Evolutionary conservation across 2,797 vertebrate species (phyloP).

Genomic region (Gallinago nigripennis): DNA sequence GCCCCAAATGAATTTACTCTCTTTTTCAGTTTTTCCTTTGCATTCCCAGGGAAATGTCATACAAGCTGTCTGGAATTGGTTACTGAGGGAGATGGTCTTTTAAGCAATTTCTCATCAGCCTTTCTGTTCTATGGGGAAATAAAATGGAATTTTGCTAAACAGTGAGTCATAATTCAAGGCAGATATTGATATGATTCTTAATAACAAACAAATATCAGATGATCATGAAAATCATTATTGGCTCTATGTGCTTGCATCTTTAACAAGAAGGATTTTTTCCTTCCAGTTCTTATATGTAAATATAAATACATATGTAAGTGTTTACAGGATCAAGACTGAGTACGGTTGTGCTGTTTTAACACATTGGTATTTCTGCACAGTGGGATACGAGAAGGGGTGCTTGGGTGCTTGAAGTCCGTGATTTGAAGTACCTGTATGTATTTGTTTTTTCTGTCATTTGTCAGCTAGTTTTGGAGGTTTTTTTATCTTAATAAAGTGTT

Average conservation of each 20-base stretch:
- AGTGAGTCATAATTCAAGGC: conserved; percentile 48
- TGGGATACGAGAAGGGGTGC: background rate
- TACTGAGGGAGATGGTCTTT: conserved; percentile 44
- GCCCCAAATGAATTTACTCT: conserved; percentile 21
- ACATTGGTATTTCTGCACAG: background rate
- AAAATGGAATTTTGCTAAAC: conserved; percentile 45
- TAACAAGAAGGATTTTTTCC: background rate
- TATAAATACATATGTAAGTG: background rate
- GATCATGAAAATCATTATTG: background rate
- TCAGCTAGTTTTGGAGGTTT: background rate
- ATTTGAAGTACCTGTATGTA: background rate
- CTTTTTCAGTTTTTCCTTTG: conserved; percentile 53
- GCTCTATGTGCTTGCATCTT: background rate
- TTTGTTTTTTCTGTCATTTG: background rate
- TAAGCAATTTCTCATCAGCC: conserved; percentile 58
- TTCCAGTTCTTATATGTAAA: background rate
- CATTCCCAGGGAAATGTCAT: conserved; percentile 67
- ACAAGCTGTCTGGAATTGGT: conserved; percentile 56
- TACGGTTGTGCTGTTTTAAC: background rate
- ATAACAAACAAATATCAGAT: conserved; percentile 45
- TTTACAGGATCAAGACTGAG: background rate
- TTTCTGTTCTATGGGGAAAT: conserved; percentile 54
- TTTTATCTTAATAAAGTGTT: background rate
- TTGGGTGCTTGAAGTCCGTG: background rate
- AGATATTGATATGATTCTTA: conserved; percentile 17